Evolutionary conservation across 2,888 invertebrate species (phyloP).

Genomic region (Drosophila leonis): DNA sequence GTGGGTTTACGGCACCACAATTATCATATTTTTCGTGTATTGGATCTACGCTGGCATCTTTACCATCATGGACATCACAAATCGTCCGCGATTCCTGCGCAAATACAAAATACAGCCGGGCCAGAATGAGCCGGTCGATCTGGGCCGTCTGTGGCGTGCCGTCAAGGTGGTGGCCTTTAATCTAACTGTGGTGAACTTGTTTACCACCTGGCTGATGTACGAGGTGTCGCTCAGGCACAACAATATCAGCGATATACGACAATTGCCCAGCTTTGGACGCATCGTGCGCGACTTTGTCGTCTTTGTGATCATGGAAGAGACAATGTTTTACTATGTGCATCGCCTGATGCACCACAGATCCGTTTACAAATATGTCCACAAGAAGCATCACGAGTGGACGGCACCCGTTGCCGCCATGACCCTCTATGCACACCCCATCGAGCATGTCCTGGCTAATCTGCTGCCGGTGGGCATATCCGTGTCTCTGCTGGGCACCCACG

Average conservation of each 20-base stretch:
- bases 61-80: slow-evolving; percentile 90
- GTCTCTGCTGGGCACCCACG: slow-evolving; percentile 89
- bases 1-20: slow-evolving; percentile 88
- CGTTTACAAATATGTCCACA: slow-evolving; percentile 92
- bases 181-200: slow-evolving; percentile 89
- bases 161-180: slow-evolving; percentile 90
- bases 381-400: slow-evolving; percentile 95
- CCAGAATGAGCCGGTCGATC: slow-evolving; percentile 90
- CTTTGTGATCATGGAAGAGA: slow-evolving; percentile 91
- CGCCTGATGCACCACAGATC: slow-evolving; percentile 90
- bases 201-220: slow-evolving; percentile 85
- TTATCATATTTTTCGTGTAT: slow-evolving; percentile 88
- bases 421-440: slow-evolving; percentile 91
- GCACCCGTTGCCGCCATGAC: slow-evolving; percentile 92
- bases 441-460: slow-evolving; percentile 91
- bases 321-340: slow-evolving; percentile 93
- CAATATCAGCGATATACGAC: slow-evolving; percentile 86
- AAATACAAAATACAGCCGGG: slow-evolving; percentile 93
- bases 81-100: slow-evolving; percentile 89
- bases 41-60: slow-evolving; percentile 91
- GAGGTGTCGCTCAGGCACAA: slow-evolving; percentile 55
- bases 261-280: slow-evolving; percentile 91
- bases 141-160: slow-evolving; percentile 87
- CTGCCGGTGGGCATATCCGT: slow-evolving; percentile 91
- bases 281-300: slow-evolving; percentile 88